phyloP scores from a whole-genome alignment of 2,888 invertebrate genomes.

The Philopedon plagiatum region DNA sequence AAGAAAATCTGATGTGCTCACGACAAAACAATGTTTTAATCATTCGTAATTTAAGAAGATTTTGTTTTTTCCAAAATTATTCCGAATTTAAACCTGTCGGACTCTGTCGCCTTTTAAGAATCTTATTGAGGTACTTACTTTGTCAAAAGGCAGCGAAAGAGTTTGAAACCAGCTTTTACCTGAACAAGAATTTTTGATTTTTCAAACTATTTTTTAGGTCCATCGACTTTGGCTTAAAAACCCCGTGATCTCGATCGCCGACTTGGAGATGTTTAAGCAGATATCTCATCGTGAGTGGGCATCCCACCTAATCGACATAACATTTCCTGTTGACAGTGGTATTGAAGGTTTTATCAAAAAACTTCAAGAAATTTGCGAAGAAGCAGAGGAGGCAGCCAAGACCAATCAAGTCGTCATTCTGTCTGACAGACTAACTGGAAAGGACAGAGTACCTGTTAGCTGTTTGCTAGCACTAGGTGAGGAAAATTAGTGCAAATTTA shows the following conservation, averaged over 20 bases:
- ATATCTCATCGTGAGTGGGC: slow-evolving; percentile 91
- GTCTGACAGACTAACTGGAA: slow-evolving; percentile 82
- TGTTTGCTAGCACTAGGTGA: slow-evolving; percentile 83
- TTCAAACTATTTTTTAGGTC: slow-evolving; percentile 48
- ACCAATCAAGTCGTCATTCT: slow-evolving; percentile 87
- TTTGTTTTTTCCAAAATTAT: too few species aligned
- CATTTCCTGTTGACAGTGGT: slow-evolving; percentile 85
- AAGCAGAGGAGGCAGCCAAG: slow-evolving; percentile 81
- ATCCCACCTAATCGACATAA: slow-evolving; percentile 85
- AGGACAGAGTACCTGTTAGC: slow-evolving; percentile 81
- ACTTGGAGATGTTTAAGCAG: slow-evolving; percentile 88
- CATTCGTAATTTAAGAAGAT: too few species aligned
- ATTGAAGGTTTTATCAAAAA: slow-evolving; percentile 77
- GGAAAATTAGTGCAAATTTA: slow-evolving; percentile 30
- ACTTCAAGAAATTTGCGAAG: slow-evolving; percentile 84
- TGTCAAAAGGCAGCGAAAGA: too few species aligned
- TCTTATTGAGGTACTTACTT: too few species aligned
- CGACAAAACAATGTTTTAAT: too few species aligned
- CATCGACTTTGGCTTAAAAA: slow-evolving; percentile 94
- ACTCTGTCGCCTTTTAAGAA: too few species aligned
- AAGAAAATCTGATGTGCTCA: too few species aligned
- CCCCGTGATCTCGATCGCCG: slow-evolving; percentile 93
- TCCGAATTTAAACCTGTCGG: too few species aligned
- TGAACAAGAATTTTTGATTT: too few species aligned
- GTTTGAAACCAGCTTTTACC: too few species aligned